Base-by-base conservation (phyloP, 2,113 vertebrate genomes). In the Pica pica region DNA sequence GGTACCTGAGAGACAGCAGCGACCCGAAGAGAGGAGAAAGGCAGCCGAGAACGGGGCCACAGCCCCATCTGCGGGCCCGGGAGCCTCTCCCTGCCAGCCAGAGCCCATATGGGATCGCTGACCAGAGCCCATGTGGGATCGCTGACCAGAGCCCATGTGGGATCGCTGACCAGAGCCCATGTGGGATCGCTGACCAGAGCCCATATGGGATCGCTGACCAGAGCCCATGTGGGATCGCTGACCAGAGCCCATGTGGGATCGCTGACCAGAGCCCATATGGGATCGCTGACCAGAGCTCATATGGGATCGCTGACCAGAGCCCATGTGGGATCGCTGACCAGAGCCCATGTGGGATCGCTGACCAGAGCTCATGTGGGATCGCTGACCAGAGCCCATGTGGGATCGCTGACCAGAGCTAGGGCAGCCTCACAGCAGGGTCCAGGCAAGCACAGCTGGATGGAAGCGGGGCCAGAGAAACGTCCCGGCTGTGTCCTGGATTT, bases 381-480 rank as follows among this genome's bases (percentile, higher is more conserved):
- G 1, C 30, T 2, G 78, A 7, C 27, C 61, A 2, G 35, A 35
- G 75, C 74, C 41, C 27, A 2, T 14, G 24, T 1, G 2, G 57
- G 20, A 8, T 28, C 20, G 1, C 30, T 2, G 78, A 7, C 1
- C 44, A 24, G 59, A 55, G 59, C 37, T 1, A 1, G 19, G 28
- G 39, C 39, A 50, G 41, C 28, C 44, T 37, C 24, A 7, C 2
- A 17, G 49, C 30, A 23, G n/a, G 7, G 7, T 13, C 30, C 35
- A 16, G 80, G 44, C 39, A 17, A 61, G 44, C 2, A 6, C 39
- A 33, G 24, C 41, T 21, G 42, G 20, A 7, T 49, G 44, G 31
- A 19, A 68, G 13, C 1, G 0, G 57, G 30, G 7, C n/a, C 16
- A 1, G 1, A 14, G 42, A 24, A 47, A 3, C 3, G 5, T 16